Percentiles rank a stretch among this genome's conserved stretches.
These are phyloP conservation scores for Aphis craccivora DNA, from an alignment of 1,140 invertebrate genomes.

Conservation along the genomic window DNA sequence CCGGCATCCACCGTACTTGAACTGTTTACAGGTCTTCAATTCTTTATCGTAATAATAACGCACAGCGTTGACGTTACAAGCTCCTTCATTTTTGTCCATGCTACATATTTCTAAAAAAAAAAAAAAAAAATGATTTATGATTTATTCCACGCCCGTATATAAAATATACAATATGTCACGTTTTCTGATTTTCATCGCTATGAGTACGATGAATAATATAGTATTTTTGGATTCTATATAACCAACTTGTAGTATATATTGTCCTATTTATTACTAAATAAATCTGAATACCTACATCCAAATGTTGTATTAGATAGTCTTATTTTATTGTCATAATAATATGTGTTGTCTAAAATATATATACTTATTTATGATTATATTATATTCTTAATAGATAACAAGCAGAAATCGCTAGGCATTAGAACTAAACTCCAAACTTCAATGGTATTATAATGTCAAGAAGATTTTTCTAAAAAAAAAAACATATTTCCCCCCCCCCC, in stretches of 20 bases:
- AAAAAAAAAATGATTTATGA: neutral
- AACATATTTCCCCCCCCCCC: too few relatives aligned
- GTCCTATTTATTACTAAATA: neutral
- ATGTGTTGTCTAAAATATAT: neutral
- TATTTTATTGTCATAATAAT: neutral
- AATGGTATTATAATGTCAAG: neutral
- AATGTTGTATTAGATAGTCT: too few relatives aligned
- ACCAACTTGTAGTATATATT: neutral
- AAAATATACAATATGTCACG: too few relatives aligned
- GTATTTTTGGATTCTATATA: neutral
- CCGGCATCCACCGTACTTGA: slow-evolving; percentile 87
- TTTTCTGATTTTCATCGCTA: neutral
- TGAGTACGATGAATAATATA: neutral
- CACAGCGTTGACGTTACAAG: slow-evolving; percentile 82
- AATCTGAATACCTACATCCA: neutral
- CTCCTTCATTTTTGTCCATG: slow-evolving; percentile 69
- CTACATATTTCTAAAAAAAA: slow-evolving; percentile 58
- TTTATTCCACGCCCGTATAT: too few relatives aligned
- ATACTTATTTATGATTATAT: neutral
- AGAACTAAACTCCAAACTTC: neutral
- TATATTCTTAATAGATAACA: too few relatives aligned
- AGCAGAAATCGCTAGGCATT: neutral
- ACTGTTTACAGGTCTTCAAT: slow-evolving; percentile 74
- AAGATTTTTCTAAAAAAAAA: neutral
- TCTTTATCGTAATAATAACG: slow-evolving; percentile 70